A percentile compares a stretch with the other conserved stretches of the same genome.
These are phyloP conservation scores for Halocynthia roretzi DNA, from an alignment of 23 tunicate genomes.

Conservation along the genomic window DNA sequence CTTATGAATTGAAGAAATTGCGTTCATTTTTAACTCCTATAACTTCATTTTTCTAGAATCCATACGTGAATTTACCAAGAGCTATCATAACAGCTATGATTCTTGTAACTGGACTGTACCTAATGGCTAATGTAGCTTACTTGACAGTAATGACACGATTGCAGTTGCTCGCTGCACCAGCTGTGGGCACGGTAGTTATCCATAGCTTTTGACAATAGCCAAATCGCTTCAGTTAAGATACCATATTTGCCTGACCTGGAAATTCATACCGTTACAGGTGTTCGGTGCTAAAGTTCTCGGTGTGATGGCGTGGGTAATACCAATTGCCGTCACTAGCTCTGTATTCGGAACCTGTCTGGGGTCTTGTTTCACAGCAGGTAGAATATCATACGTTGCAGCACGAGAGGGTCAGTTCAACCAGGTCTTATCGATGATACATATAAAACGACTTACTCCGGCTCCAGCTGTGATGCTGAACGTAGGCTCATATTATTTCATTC, in stretches of 20 bases:
- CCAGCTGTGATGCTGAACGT: conserved; percentile 93
- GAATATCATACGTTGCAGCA: conserved; percentile 85
- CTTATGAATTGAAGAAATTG: neutral
- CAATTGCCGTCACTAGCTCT: conserved; percentile 72
- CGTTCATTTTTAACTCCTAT: neutral
- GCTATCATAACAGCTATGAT: conserved; percentile 70
- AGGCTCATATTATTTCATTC: conserved; percentile 10
- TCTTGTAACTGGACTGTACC: conserved; percentile 68
- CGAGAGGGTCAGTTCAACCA: conserved; percentile 83
- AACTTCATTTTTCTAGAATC: conserved; percentile 34
- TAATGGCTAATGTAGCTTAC: conserved; percentile 73
- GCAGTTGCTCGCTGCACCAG: conserved; percentile 33
- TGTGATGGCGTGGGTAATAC: conserved; percentile 71
- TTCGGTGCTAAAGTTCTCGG: conserved; percentile 61
- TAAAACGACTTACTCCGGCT: conserved; percentile 71
- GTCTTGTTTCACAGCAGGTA: conserved; percentile 92
- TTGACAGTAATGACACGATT: conserved; percentile 64
- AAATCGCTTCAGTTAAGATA: neutral
- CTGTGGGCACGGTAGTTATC: conserved; percentile 8
- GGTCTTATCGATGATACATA: conserved; percentile 77
- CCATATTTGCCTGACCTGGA: neutral
- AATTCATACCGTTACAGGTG: conserved; percentile 25
- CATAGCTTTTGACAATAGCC: neutral
- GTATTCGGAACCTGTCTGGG: conserved; percentile 95
- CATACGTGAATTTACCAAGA: conserved; percentile 76